These are phyloP conservation scores for Athene noctua DNA, from an alignment of 2,113 vertebrate species.

Conservation along the genomic window DNA sequence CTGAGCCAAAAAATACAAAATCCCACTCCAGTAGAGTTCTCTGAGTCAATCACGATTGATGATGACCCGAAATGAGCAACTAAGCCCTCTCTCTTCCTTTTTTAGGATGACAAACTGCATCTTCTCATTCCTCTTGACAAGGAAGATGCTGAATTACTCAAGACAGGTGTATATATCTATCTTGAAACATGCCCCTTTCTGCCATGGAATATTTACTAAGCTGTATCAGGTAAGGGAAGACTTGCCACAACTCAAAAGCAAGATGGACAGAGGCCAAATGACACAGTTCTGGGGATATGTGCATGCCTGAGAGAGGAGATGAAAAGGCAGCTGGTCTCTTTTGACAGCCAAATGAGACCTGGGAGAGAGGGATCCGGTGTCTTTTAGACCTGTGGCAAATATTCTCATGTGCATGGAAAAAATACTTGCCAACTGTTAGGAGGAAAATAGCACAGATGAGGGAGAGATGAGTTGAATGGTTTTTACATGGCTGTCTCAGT, in stretches of 20 bases:
- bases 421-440: neutral
- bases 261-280: conserved; percentile 21
- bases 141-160: neutral
- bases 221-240: neutral
- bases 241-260: neutral
- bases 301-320: rapidly evolving
- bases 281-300: neutral
- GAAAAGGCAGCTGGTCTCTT: conserved; percentile 23
- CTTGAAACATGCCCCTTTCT: neutral
- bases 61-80: neutral
- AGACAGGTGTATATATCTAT: neutral
- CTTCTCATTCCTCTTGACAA: neutral
- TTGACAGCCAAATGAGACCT: neutral
- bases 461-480: neutral
- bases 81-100: neutral
- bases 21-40: neutral
- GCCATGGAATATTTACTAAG: neutral
- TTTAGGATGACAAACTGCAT: neutral
- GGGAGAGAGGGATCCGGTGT: neutral
- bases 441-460: neutral
- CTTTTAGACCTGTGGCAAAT: neutral
- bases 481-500: neutral
- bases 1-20: neutral
- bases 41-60: neutral
- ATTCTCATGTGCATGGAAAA: neutral